These are phyloP conservation scores for Elephas maximus DNA, from an alignment of 2,113 vertebrate genomes.

Conservation along the genomic window DNA sequence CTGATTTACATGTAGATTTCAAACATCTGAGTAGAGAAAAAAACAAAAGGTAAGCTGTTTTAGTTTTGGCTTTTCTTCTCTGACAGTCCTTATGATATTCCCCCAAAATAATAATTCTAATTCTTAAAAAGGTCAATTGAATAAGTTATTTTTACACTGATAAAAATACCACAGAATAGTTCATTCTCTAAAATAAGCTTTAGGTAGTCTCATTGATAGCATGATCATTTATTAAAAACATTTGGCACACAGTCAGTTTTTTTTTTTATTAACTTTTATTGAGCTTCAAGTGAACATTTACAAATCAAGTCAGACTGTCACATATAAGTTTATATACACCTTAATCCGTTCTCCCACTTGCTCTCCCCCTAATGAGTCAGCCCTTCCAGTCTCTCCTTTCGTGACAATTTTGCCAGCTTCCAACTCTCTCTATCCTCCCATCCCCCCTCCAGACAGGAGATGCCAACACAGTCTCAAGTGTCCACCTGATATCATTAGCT, in stretches of 20 bases:
- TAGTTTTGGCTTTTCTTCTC: constrained; percentile 22
- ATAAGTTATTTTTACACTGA: not conserved
- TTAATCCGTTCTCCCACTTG: too few species aligned
- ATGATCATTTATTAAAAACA: not conserved
- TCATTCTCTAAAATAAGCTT: not conserved
- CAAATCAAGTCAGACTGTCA: too few species aligned
- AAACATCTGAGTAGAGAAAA: not conserved
- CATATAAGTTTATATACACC: too few species aligned
- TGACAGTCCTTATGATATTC: not conserved
- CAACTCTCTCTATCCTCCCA: too few species aligned
- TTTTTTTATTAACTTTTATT: too few species aligned
- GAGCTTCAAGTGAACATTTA: too few species aligned
- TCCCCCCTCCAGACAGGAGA: too few species aligned
- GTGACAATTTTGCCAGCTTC: too few species aligned
- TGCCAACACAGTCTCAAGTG: too few species aligned
- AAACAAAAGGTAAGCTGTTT: not conserved
- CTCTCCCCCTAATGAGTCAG: too few species aligned
- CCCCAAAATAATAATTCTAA: not conserved
- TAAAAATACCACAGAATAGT: not conserved
- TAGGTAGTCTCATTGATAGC: not conserved
- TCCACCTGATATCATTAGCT: too few species aligned
- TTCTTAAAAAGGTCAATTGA: not conserved
- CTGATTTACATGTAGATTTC: not conserved
- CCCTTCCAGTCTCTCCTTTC: too few species aligned
- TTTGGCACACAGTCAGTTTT: not conserved